Conservation (phyloP, 2,797 vertebrate genomes). For the Discoglossus pictus region DNA sequence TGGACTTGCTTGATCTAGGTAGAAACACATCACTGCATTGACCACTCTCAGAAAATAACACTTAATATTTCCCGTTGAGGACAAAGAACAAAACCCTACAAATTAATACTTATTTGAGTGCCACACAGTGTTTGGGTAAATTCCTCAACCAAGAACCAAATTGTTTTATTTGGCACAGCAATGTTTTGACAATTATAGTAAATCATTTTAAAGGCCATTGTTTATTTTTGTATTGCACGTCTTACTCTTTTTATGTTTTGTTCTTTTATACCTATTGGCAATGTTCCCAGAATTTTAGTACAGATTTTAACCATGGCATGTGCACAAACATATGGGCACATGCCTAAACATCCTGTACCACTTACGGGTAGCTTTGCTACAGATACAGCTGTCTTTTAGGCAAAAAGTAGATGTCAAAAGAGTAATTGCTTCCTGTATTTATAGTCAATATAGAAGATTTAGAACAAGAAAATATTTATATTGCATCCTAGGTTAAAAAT, state of each 20-base stretch:
- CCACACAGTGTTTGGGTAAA: too few relatives aligned
- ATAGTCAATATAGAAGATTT: too few relatives aligned
- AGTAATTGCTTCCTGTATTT: too few relatives aligned
- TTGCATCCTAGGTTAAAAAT: too few relatives aligned
- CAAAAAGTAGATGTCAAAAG: too few relatives aligned
- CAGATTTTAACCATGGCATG: not conserved
- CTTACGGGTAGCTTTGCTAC: not conserved
- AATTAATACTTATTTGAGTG: too few relatives aligned
- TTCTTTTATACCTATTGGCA: constrained; percentile 2
- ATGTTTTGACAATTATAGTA: not conserved
- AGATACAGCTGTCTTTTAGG: not conserved
- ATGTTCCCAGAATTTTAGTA: not conserved
- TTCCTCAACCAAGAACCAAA: not conserved
- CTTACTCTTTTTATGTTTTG: constrained; percentile 2
- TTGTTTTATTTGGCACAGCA: not conserved
- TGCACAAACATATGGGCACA: constrained; percentile 4
- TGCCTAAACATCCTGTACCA: constrained; percentile 9
- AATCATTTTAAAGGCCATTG: not conserved
- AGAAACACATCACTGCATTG: too few relatives aligned
- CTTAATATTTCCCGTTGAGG: too few relatives aligned
- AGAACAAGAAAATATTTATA: too few relatives aligned
- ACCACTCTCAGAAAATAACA: too few relatives aligned
- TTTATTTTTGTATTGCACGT: not conserved
- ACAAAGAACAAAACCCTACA: too few relatives aligned
- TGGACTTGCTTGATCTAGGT: too few relatives aligned